Conservation (phyloP, 92 coral and sea anemone genomes). For the Blastomussa wellsi region DNA sequence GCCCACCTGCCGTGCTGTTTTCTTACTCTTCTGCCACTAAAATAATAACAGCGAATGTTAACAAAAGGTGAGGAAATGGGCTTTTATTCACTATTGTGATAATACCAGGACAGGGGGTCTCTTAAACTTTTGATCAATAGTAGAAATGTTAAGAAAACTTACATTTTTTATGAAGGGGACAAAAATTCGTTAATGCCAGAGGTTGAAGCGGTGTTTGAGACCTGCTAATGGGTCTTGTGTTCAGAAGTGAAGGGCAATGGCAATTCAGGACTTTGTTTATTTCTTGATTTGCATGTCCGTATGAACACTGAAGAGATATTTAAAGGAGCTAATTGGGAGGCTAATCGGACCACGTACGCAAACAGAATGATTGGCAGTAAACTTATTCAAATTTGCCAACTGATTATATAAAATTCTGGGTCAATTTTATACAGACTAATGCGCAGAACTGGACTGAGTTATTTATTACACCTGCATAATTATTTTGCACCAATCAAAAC, state of each 20-base stretch:
- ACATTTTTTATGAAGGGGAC: not conserved
- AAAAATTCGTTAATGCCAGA: not conserved
- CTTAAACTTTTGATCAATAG: not conserved
- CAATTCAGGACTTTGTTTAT: not conserved
- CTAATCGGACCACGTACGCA: not conserved
- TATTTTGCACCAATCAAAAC: not conserved
- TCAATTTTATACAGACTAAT: not conserved
- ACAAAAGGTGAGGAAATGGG: conserved; percentile 14
- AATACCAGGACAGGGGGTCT: conserved; percentile 9
- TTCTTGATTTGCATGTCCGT: not conserved
- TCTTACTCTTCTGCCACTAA: conserved; percentile 1
- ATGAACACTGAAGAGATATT: not conserved
- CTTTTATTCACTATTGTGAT: conserved; percentile 25
- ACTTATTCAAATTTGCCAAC: not conserved
- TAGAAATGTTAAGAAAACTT: not conserved
- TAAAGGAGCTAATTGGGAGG: not conserved
- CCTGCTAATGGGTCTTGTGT: not conserved
- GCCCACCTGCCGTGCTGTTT: conserved; percentile 23
- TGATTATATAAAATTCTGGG: not conserved
- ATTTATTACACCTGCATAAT: not conserved
- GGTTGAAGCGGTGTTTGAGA: not conserved
- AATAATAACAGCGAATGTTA: not conserved
- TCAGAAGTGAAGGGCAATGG: not conserved
- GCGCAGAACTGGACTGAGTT: not conserved
- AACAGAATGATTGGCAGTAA: not conserved